Percentiles rank a stretch among this genome's conserved stretches.
Evolutionary conservation across 2,888 invertebrate species (phyloP).

Genomic region (Pinctada fucata): DNA sequence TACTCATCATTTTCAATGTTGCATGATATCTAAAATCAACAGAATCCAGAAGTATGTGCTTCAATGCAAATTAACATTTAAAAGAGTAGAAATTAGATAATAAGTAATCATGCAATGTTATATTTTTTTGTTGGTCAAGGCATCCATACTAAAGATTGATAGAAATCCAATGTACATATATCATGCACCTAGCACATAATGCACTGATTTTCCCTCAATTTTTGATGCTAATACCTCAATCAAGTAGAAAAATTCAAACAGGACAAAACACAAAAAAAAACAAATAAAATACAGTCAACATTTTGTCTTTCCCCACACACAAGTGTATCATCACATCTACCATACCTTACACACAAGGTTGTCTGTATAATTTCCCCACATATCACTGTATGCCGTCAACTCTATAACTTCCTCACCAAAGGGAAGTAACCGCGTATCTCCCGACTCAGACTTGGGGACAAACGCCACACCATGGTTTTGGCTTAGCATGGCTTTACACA

Average conservation of each 20-base stretch:
- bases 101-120: no score
- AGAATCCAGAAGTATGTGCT: no score
- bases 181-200: no score
- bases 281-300: neutral
- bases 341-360: constrained; percentile 66
- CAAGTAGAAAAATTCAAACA: neutral
- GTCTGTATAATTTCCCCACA: constrained; percentile 75
- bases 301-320: neutral
- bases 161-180: no score
- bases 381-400: constrained; percentile 69
- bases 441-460: constrained; percentile 61
- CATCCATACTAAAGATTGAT: no score
- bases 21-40: no score
- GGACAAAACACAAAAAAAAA: neutral
- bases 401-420: constrained; percentile 68
- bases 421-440: constrained; percentile 58
- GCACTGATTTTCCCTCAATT: no score
- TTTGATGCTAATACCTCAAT: neutral
- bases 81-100: no score
- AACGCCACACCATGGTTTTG: constrained; percentile 71
- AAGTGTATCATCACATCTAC: neutral
- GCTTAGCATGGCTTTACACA: constrained; percentile 63
- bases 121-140: no score
- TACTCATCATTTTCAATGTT: no score
- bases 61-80: no score